These are phyloP conservation scores for Eciton burchellii DNA, from an alignment of 1,140 invertebrate species.

Conservation along the genomic window DNA sequence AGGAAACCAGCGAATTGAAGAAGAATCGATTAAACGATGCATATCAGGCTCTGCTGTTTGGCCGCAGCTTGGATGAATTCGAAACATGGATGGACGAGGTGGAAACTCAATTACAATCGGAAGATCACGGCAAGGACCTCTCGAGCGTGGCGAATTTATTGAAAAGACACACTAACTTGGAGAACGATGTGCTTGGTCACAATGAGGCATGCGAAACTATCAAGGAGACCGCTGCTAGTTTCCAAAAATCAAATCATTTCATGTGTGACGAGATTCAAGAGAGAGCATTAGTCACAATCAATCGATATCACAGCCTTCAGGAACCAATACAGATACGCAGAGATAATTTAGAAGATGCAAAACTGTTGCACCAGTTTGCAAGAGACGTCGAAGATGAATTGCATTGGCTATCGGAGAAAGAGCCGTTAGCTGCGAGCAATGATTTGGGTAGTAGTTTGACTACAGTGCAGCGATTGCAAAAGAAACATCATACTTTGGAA, in stretches of 20 bases:
- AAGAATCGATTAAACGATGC: conserved; percentile 96
- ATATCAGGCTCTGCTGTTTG: conserved; percentile 94
- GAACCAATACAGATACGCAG: conserved; percentile 95
- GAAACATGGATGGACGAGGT: conserved; percentile 96
- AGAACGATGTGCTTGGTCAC: conserved; percentile 93
- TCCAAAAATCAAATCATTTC: conserved; percentile 92
- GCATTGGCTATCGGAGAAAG: conserved; percentile 94
- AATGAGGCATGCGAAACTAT: conserved; percentile 92
- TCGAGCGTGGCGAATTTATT: conserved; percentile 93
- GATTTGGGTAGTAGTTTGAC: conserved; percentile 93
- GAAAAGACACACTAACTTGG: conserved; percentile 93
- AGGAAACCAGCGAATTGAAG: conserved; percentile 93
- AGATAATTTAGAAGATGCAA: conserved; percentile 95
- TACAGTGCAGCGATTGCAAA: conserved; percentile 97
- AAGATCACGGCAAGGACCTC: conserved; percentile 94
- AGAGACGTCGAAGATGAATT: conserved; percentile 95
- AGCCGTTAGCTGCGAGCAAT: conserved; percentile 92
- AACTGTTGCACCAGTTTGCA: conserved; percentile 93
- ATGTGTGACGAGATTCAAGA: conserved; percentile 94
- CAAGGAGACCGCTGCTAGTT: conserved; percentile 91
- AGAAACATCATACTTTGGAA: conserved; percentile 96
- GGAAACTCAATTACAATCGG: conserved; percentile 92
- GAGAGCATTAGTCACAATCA: conserved; percentile 89
- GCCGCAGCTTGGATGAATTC: conserved; percentile 94
- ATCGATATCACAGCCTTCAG: conserved; percentile 93